A percentile compares a stretch with the other conserved stretches of the same genome.
These are phyloP conservation scores for Cyclophora punctaria DNA, from an alignment of 2,888 invertebrate species.

Conservation along the genomic window DNA sequence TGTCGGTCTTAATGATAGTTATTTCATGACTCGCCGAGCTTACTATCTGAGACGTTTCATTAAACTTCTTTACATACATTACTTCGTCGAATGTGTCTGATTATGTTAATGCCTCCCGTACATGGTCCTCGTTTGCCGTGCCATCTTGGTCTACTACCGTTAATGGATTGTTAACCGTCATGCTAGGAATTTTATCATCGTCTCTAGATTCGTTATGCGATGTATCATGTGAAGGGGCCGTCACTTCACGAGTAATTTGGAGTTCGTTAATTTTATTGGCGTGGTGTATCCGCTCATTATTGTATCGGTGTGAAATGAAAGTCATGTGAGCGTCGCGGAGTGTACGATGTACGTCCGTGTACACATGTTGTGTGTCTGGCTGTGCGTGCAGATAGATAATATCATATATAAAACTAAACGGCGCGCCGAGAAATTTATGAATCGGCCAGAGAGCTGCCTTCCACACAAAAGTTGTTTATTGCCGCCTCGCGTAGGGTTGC, in stretches of 20 bases:
- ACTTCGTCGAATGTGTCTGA: constrained; percentile 67
- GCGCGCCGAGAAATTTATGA: constrained; percentile 69
- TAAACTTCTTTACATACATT: constrained; percentile 69
- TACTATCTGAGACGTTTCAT: constrained; percentile 66
- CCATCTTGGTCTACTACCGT: constrained; percentile 47
- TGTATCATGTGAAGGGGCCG: constrained; percentile 5
- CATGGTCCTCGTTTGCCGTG: constrained; percentile 47
- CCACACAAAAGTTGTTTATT: constrained; percentile 72
- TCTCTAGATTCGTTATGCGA: constrained; percentile 15
- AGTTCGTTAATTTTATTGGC: constrained; percentile 4
- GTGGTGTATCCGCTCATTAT: background rate
- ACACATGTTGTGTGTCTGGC: constrained; percentile 20
- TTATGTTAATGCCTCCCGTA: constrained; percentile 62
- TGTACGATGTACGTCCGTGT: constrained; percentile 6
- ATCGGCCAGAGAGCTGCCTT: constrained; percentile 65
- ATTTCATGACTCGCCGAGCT: constrained; percentile 69
- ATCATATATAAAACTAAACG: constrained; percentile 68
- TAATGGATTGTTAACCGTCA: constrained; percentile 53
- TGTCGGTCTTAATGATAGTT: constrained; percentile 72
- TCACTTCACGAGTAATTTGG: constrained; percentile 1
- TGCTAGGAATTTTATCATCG: constrained; percentile 32
- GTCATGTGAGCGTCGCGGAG: background rate
- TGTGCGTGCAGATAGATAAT: constrained; percentile 63
- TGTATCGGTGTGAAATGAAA: background rate
- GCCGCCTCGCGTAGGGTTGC: constrained; percentile 54